A percentile compares a stretch with the other conserved stretches of the same genome.
Evolutionary conservation across 2,113 vertebrate genomes (phyloP).

Genomic region (Chloropsis hardwickii): DNA sequence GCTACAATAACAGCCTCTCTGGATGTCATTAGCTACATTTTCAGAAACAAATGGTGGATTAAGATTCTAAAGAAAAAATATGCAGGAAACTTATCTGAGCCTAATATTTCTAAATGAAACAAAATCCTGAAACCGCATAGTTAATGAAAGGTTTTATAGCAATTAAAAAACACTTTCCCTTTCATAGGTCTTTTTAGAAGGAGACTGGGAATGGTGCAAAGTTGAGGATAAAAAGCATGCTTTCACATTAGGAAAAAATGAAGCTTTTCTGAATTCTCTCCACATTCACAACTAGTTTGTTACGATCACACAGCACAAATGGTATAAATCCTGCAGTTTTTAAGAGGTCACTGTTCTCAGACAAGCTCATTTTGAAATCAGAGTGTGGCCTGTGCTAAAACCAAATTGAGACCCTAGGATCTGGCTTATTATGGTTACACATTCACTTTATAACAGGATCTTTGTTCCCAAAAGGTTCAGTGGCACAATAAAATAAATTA

Average conservation of each 20-base stretch:
- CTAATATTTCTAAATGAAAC: constrained; percentile 53
- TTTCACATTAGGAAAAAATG: constrained; percentile 19
- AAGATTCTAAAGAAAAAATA: constrained; percentile 53
- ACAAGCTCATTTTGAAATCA: constrained; percentile 1
- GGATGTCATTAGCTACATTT: constrained; percentile 42
- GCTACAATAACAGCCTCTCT: background rate
- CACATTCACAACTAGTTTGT: constrained; percentile 33
- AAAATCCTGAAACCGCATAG: constrained; percentile 38
- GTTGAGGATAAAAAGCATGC: constrained; percentile 35
- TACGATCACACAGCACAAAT: background rate
- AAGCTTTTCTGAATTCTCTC: constrained; percentile 37
- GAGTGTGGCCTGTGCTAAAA: background rate
- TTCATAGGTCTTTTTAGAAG: constrained; percentile 34
- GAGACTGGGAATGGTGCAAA: constrained; percentile 34
- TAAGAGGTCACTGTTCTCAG: background rate
- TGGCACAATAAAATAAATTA: background rate
- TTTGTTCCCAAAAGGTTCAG: background rate
- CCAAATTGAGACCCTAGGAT: background rate
- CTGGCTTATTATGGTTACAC: background rate
- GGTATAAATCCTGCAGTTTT: constrained; percentile 18
- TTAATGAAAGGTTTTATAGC: constrained; percentile 30
- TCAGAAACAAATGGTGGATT: constrained; percentile 30
- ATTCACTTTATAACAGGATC: background rate
- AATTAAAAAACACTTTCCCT: constrained; percentile 8
- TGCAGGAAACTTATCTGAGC: constrained; percentile 32